Evolutionary conservation across 2,113 vertebrate genomes (phyloP).

Genomic region (Acrocephalus kingi): DNA sequence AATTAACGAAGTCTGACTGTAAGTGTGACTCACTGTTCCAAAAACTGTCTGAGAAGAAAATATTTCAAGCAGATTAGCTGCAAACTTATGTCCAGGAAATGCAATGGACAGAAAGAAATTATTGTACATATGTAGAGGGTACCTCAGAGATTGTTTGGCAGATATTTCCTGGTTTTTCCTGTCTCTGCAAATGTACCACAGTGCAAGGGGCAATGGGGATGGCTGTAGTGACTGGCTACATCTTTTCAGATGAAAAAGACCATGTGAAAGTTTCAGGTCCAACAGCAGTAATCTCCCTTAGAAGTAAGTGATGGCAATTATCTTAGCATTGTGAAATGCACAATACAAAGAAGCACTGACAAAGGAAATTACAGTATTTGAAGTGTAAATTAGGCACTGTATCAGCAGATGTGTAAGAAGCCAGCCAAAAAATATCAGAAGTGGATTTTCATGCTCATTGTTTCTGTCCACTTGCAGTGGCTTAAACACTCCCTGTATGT

Average conservation of each 20-base stretch:
- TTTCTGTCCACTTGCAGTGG: background rate
- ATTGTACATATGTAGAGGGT: background rate
- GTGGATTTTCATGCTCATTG: background rate
- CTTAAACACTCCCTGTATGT: background rate
- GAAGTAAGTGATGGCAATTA: background rate
- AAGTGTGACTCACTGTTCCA: background rate
- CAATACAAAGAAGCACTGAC: background rate
- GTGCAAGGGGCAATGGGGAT: background rate
- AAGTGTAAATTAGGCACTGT: background rate
- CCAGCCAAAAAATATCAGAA: background rate
- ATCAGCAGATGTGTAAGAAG: background rate
- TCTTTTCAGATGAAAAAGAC: background rate
- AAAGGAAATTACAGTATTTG: conserved; percentile 15
- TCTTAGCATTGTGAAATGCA: background rate
- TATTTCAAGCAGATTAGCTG: background rate
- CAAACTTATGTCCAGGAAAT: background rate
- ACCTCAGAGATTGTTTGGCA: background rate
- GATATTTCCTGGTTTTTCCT: background rate
- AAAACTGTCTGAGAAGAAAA: background rate
- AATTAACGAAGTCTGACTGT: background rate
- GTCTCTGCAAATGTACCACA: background rate
- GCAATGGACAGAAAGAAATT: background rate
- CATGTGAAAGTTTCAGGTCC: background rate
- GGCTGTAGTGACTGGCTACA: background rate
- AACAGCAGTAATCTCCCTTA: background rate